Conservation (phyloP, 2,888 invertebrate genomes). For the Urechis unicinctus region DNA sequence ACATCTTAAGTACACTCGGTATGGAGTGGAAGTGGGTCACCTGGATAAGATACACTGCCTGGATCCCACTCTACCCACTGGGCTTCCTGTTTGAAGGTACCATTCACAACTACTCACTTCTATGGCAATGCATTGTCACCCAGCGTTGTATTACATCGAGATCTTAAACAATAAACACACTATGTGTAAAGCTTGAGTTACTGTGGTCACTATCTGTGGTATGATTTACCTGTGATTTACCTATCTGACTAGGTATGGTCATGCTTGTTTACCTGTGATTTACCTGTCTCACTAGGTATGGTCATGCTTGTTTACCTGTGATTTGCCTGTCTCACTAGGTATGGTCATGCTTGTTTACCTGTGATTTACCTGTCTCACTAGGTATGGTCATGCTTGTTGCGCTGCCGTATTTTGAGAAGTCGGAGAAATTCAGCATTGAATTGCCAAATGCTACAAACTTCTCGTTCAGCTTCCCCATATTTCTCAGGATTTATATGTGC, state of each 20-base stretch:
- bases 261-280: not conserved
- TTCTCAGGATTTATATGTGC: constrained; percentile 20
- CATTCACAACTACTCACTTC: no score
- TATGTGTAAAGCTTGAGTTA: not conserved
- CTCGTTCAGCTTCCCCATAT: constrained; percentile 71
- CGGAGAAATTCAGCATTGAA: constrained; percentile 65
- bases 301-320: no score
- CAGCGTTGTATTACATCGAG: no score
- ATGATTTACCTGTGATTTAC: not conserved
- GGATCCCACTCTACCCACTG: constrained; percentile 88
- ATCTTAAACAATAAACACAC: no score
- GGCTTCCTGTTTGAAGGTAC: constrained; percentile 44
- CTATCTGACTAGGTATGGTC: not conserved
- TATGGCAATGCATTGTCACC: no score
- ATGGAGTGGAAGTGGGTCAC: constrained; percentile 69
- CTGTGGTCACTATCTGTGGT: not conserved
- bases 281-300: not conserved
- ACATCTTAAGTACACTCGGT: constrained; percentile 73
- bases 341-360: constrained; percentile 49
- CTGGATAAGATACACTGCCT: constrained; percentile 87
- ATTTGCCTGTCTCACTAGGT: constrained; percentile 46
- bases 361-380: no score
- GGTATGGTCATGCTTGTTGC: constrained; percentile 58
- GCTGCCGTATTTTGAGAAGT: constrained; percentile 84
- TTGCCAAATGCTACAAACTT: constrained; percentile 82